These are phyloP conservation scores for Actinemys pallida DNA, from an alignment of 2,113 vertebrate species.

Conservation along the genomic window DNA sequence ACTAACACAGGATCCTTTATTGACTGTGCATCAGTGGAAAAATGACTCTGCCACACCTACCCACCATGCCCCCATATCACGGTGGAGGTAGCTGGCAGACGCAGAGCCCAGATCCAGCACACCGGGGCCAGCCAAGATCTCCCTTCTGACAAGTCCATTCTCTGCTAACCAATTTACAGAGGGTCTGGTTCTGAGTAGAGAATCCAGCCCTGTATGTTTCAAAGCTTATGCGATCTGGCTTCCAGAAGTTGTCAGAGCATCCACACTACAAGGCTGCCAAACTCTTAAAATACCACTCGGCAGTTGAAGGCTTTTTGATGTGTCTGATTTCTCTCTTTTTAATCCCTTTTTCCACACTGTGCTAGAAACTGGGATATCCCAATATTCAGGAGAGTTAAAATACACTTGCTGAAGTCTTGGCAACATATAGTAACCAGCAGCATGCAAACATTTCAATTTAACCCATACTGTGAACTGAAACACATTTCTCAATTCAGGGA, in stretches of 20 bases:
- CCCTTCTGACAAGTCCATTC: not conserved
- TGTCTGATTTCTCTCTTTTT: not conserved
- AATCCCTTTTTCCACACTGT: accelerated
- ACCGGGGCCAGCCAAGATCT: not conserved
- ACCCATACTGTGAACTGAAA: not conserved
- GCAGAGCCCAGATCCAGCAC: accelerated
- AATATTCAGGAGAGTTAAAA: not conserved
- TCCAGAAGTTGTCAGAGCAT: not conserved
- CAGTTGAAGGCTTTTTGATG: not conserved
- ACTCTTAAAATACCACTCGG: not conserved
- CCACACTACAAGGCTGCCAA: not conserved
- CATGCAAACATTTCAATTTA: not conserved
- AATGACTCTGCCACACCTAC: not conserved
- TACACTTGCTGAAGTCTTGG: accelerated
- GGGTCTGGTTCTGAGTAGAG: not conserved
- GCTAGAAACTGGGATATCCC: accelerated
- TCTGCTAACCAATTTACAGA: not conserved
- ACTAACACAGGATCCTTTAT: not conserved
- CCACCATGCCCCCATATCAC: too few relatives aligned
- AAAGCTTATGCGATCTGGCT: not conserved
- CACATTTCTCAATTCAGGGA: not conserved
- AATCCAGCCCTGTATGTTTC: not conserved
- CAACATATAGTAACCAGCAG: not conserved
- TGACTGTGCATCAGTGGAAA: not conserved
- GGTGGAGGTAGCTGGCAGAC: not conserved